Conservation (phyloP, 2,888 invertebrate genomes). For the Ectemnius continuus region DNA sequence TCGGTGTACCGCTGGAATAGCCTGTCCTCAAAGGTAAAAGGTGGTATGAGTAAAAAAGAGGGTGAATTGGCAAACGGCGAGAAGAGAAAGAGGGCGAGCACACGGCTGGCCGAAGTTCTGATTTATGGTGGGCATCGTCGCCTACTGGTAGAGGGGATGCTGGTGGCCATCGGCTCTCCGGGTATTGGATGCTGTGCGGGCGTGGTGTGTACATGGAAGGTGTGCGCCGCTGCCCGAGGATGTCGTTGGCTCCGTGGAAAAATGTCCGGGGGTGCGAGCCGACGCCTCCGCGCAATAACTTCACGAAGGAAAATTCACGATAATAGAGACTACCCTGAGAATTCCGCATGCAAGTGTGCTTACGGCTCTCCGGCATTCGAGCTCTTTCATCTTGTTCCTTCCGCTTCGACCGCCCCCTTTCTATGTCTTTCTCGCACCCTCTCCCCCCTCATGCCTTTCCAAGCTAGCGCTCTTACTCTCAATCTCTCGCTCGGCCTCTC, state of each 20-base stretch:
- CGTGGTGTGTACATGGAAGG: conserved; percentile 13
- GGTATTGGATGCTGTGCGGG: neutral
- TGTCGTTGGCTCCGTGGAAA: conserved; percentile 55
- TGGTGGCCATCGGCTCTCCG: neutral
- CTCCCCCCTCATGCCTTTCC: neutral
- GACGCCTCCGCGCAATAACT: conserved; percentile 66
- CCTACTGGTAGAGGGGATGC: neutral
- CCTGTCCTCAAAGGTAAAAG: too few species aligned
- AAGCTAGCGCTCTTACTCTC: conserved; percentile 4
- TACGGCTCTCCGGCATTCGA: conserved; percentile 15
- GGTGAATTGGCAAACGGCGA: conserved; percentile 43
- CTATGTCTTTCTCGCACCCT: conserved; percentile 33
- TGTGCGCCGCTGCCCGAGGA: conserved; percentile 27
- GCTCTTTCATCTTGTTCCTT: conserved; percentile 15
- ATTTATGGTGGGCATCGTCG: conserved; percentile 53
- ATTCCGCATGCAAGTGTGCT: conserved; percentile 63
- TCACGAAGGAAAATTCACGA: conserved; percentile 69
- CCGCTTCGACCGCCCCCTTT: conserved; percentile 24
- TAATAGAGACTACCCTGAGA: conserved; percentile 68
- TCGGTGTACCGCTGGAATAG: too few species aligned
- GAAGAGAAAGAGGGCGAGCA: conserved; percentile 48
- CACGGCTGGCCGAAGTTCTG: conserved; percentile 57
- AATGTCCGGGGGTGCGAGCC: conserved; percentile 58
- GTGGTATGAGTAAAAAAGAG: too few species aligned
- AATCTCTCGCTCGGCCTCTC: neutral